Base-by-base conservation (phyloP, 2,888 invertebrate species). In the Meliscaeva auricollis region DNA sequence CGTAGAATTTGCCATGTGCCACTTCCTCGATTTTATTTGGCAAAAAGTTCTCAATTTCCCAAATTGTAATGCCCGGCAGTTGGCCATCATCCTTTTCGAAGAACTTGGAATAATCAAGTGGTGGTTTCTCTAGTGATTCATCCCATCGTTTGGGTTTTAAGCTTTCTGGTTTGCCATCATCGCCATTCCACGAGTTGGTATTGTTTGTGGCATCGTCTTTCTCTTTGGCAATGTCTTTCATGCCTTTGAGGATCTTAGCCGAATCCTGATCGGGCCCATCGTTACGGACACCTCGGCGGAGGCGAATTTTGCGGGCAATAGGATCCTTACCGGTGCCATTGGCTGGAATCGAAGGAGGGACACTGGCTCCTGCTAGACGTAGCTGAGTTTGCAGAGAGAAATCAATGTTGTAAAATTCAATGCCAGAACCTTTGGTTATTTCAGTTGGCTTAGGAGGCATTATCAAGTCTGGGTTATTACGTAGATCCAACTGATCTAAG, bases 1-100 rank as follows among this genome's bases (percentile, higher is more conserved):
- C 98, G 91, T 99, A 99, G 93, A 99, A 99, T 92, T 99, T 99
- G 2, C 99, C 99, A 91, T 98, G 97, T 0, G 98, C 96, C 6
- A 96, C 98, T 94, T 97, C 97, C 70, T 97, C 97, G 52, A 99
- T 96, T 89, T 96, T 96, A 90, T 98, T 98, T 0, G 99, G 99
- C 87, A 99, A 93, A 92, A 99, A 99, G 93, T 99, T 99, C 92
- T 99, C 99, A 85, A 99, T 99, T 93, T 99, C 99, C 99, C 99
- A 99, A 82, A 99, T 96, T 30, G 97, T 96, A 38, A 99, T 90
- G 2, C 99, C 98, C 0, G 98, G 96, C 70, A 96, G 94, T 90
- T 98, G 98, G 0, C 99, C 99, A 0, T 98, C 97, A 89, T 97
- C 98, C 88, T 97, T 97, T 89, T 97, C 99, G 91, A 99, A 99